Conservation (phyloP, 2,797 vertebrate species). For the Poeciliopsis paucimaculata region DNA sequence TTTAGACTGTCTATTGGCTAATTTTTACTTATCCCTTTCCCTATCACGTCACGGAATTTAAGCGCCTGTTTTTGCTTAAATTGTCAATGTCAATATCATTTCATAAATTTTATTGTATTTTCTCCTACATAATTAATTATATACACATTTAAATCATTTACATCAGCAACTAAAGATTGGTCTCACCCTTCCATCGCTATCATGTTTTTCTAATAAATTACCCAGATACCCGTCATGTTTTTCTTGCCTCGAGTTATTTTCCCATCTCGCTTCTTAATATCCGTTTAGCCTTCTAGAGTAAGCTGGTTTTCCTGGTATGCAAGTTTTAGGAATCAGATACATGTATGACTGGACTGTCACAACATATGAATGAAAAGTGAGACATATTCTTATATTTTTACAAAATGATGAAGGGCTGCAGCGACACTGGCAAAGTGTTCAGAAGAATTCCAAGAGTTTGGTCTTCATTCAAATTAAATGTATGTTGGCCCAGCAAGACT, state of each 20-base stretch:
- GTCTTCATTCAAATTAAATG: slow-evolving; percentile 30
- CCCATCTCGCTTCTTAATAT: slow-evolving; percentile 3
- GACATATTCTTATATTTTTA: slow-evolving; percentile 6
- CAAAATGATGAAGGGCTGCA: slow-evolving; percentile 11
- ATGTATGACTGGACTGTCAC: not conserved
- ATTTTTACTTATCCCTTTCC: too few species aligned
- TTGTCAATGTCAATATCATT: not conserved
- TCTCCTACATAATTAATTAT: slow-evolving; percentile 48
- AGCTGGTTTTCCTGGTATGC: not conserved
- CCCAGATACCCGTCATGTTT: not conserved
- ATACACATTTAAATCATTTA: slow-evolving; percentile 51
- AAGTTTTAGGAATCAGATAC: slow-evolving; percentile 1
- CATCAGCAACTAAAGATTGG: slow-evolving; percentile 33
- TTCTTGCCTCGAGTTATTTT: not conserved
- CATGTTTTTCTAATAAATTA: slow-evolving; percentile 17
- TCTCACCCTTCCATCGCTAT: slow-evolving; percentile 27
- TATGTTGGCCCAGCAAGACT: slow-evolving; percentile 42
- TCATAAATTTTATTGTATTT: too few species aligned
- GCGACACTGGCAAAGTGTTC: slow-evolving; percentile 19
- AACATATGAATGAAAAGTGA: not conserved
- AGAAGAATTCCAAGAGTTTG: slow-evolving; percentile 7
- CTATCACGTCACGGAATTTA: too few species aligned
- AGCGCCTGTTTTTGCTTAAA: too few species aligned
- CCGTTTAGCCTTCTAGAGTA: not conserved
- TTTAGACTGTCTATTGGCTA: too few species aligned